Evolutionary conservation across 2,113 vertebrate genomes (phyloP).

Genomic region (Grammomys surdaster): DNA sequence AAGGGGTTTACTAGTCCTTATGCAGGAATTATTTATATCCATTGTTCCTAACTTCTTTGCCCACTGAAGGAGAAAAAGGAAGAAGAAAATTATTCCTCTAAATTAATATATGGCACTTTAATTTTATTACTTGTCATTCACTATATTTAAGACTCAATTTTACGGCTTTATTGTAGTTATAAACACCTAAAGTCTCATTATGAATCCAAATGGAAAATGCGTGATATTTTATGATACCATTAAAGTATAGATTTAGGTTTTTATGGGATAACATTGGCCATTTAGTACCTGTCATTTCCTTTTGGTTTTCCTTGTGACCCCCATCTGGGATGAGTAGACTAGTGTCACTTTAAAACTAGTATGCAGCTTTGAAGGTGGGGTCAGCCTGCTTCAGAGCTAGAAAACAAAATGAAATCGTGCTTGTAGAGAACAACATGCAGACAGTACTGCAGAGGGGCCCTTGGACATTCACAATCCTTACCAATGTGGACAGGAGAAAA

Average conservation of each 20-base stretch:
- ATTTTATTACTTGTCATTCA: constrained; percentile 43
- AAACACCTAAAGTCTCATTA: constrained; percentile 7
- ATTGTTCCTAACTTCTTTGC: neutral
- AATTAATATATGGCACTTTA: neutral
- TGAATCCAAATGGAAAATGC: constrained; percentile 17
- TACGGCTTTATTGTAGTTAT: constrained; percentile 37
- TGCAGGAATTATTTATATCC: neutral
- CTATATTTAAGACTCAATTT: neutral
- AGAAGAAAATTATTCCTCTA: neutral
- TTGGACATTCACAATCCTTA: neutral
- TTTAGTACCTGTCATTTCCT: constrained; percentile 35
- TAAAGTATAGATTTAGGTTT: constrained; percentile 33
- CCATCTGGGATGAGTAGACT: neutral
- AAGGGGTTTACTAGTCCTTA: neutral
- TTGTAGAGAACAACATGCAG: neutral
- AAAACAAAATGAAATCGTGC: neutral
- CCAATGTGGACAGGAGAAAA: rapidly evolving
- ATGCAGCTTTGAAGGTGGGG: neutral
- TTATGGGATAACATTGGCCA: neutral
- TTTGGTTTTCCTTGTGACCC: neutral
- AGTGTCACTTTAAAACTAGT: neutral
- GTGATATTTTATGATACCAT: constrained; percentile 3
- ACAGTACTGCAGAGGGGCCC: rapidly evolving
- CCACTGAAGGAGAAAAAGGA: neutral
- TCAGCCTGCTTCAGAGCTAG: neutral